Conservation (phyloP, 2,888 invertebrate genomes). For the Drosophila yooni region DNA sequence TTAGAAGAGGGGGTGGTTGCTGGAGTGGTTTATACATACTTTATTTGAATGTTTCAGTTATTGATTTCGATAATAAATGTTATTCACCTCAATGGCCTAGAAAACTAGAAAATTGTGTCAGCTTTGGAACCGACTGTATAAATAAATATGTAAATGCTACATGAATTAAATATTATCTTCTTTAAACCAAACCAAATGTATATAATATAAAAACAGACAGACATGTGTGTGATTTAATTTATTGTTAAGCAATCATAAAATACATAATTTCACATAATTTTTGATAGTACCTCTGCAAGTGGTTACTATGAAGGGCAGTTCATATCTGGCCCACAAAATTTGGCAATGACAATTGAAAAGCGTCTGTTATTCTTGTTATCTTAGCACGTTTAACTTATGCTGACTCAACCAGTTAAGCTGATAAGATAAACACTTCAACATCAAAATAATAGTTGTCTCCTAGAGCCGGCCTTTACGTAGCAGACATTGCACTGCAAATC, state of each 20-base stretch:
- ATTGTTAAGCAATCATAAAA: not conserved
- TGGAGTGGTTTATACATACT: not conserved
- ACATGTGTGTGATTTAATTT: not conserved
- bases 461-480: conserved; percentile 21
- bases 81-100: conserved; percentile 17
- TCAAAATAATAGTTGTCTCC: not conserved
- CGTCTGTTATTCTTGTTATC: conserved; percentile 33
- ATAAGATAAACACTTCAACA: conserved; percentile 49
- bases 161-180: not conserved
- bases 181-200: not conserved
- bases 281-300: not conserved
- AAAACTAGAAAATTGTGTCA: conserved; percentile 17
- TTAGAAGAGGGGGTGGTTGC: not conserved
- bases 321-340: not conserved
- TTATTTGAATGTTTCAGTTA: conserved; percentile 19
- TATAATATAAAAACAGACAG: not conserved
- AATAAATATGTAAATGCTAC: conserved; percentile 12
- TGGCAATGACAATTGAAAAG: conserved; percentile 23
- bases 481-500: conserved; percentile 11
- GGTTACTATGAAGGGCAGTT: not conserved
- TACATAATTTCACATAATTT: not conserved
- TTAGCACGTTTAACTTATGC: conserved; percentile 42
- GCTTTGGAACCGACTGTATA: conserved; percentile 19
- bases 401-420: conserved; percentile 26
- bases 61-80: conserved; percentile 41